Evolutionary conservation across 2,888 invertebrate species (phyloP).

Genomic region (Zelleria hepariella): DNA sequence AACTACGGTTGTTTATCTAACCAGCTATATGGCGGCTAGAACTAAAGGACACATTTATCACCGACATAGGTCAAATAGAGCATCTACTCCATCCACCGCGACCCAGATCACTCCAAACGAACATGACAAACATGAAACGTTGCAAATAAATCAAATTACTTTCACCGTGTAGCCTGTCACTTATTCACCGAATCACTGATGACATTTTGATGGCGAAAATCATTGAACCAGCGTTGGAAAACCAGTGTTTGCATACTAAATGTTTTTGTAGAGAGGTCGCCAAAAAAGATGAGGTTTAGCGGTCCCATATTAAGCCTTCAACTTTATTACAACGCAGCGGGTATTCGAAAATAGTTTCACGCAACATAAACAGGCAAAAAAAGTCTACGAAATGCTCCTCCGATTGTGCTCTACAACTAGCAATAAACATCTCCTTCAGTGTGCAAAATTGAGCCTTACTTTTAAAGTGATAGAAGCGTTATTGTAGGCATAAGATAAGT

Average conservation of each 20-base stretch:
- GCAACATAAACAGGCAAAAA: constrained; percentile 66
- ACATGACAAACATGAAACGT: not conserved
- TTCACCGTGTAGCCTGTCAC: constrained; percentile 24
- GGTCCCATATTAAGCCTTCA: constrained; percentile 30
- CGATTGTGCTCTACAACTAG: constrained; percentile 29
- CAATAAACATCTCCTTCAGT: not conserved
- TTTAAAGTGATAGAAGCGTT: not conserved
- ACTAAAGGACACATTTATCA: not conserved
- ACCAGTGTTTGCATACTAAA: not conserved
- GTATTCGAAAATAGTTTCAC: constrained; percentile 45
- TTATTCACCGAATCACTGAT: constrained; percentile 55
- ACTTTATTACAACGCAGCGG: constrained; percentile 63
- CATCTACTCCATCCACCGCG: not conserved
- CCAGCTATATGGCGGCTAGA: not conserved
- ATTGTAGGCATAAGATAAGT: not conserved
- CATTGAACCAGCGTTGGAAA: not conserved
- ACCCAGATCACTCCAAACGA: not conserved
- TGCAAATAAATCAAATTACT: constrained; percentile 1
- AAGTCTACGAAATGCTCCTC: constrained; percentile 66
- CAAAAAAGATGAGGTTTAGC: not conserved
- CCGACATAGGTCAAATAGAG: not conserved
- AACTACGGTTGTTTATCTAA: not conserved
- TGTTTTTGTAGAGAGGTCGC: not conserved
- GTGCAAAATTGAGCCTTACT: not conserved
- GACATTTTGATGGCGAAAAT: constrained; percentile 58